Conservation (phyloP, 2,888 invertebrate species). For the Melanophora roralis region DNA sequence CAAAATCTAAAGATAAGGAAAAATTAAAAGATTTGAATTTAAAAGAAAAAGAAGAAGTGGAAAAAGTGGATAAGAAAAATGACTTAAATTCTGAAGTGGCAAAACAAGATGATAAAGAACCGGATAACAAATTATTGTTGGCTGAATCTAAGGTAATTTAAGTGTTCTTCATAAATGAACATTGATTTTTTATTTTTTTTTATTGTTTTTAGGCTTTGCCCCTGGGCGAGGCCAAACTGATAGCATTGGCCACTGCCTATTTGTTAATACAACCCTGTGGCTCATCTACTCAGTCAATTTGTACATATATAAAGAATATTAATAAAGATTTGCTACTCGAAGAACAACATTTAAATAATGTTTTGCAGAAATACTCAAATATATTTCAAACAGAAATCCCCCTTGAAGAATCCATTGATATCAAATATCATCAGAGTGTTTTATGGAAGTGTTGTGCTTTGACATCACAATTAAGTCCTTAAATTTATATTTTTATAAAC, state of each 20-base stretch:
- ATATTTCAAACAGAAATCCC: slow-evolving; percentile 86
- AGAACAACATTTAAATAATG: slow-evolving; percentile 85
- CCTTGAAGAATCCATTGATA: slow-evolving; percentile 68
- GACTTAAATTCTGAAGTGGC: neutral
- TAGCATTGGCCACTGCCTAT: slow-evolving; percentile 92
- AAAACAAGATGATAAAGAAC: slow-evolving; percentile 19
- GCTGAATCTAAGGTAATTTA: slow-evolving; percentile 17
- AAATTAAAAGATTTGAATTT: neutral
- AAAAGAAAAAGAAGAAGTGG: too few relatives aligned
- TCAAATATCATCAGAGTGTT: slow-evolving; percentile 85
- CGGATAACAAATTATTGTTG: neutral
- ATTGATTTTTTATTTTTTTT: too few relatives aligned
- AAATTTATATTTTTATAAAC: slow-evolving; percentile 8
- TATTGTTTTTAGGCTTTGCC: slow-evolving; percentile 44
- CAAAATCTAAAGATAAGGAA: neutral
- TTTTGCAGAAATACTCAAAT: slow-evolving; percentile 86
- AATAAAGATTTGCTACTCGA: slow-evolving; percentile 83
- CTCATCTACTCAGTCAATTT: slow-evolving; percentile 92
- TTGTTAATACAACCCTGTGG: slow-evolving; percentile 93
- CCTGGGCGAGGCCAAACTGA: slow-evolving; percentile 83
- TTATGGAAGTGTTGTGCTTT: slow-evolving; percentile 89
- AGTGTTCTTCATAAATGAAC: too few relatives aligned
- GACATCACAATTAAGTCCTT: slow-evolving; percentile 5
- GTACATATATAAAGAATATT: slow-evolving; percentile 91
- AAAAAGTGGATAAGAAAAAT: slow-evolving; percentile 1